These are phyloP conservation scores for Eugnorisma glareosa DNA, from an alignment of 2,888 invertebrate genomes.

Conservation along the genomic window DNA sequence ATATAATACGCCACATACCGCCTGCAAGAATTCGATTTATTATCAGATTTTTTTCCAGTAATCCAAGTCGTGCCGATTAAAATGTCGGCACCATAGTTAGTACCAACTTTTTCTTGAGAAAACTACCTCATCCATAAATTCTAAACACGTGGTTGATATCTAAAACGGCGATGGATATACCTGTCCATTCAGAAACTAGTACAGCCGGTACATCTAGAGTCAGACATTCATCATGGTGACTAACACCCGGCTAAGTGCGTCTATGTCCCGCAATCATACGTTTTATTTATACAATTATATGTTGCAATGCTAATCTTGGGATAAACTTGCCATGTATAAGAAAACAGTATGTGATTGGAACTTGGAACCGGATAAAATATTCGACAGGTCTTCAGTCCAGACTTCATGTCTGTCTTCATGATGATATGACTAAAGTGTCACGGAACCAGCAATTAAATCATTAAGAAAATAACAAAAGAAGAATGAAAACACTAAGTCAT, in stretches of 20 bases:
- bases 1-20: neutral
- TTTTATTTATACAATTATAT: conserved; percentile 63
- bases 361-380: conserved; percentile 14
- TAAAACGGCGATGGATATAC: conserved; percentile 59
- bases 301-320: conserved; percentile 58
- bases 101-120: conserved; percentile 21
- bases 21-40: conserved; percentile 16
- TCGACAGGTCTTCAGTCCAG: conserved; percentile 6
- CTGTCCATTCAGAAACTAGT: conserved; percentile 53
- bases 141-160: conserved; percentile 54
- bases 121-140: conserved; percentile 50
- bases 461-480: neutral
- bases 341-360: conserved; percentile 30
- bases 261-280: conserved; percentile 60
- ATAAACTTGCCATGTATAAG: conserved; percentile 46
- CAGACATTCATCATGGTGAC: conserved; percentile 59
- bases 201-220: conserved; percentile 63
- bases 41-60: conserved; percentile 29
- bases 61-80: conserved; percentile 36
- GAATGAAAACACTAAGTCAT: neutral
- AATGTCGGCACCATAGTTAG: conserved; percentile 28
- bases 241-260: conserved; percentile 60
- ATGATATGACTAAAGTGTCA: neutral
- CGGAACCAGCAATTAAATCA: neutral
- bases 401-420: conserved; percentile 15